These are phyloP conservation scores for Brachyptera risi DNA, from an alignment of 2,888 invertebrate species.

Conservation along the genomic window DNA sequence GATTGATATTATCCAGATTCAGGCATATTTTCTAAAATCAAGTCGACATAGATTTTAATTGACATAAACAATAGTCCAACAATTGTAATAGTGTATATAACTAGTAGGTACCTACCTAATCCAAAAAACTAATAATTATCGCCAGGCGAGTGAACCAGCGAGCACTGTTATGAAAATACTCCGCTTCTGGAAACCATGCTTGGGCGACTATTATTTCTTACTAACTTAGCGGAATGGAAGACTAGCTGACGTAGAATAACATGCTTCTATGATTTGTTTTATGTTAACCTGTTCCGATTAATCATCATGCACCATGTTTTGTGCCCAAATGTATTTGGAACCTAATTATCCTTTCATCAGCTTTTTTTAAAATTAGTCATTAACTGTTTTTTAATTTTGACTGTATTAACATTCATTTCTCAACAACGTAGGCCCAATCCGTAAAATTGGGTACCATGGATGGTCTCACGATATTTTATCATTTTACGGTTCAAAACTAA, in stretches of 20 bases:
- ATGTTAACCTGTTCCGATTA: neutral
- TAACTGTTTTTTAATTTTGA: neutral
- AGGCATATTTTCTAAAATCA: too few species aligned
- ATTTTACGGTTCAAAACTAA: too few species aligned
- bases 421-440: too few species aligned
- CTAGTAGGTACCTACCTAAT: too few species aligned
- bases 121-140: too few species aligned
- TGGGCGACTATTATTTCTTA: neutral
- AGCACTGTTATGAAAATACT: constrained; percentile 2
- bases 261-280: constrained; percentile 1
- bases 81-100: too few species aligned
- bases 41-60: too few species aligned
- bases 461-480: too few species aligned
- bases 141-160: neutral
- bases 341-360: neutral
- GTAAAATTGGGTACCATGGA: too few species aligned
- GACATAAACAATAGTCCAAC: too few species aligned
- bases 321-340: neutral
- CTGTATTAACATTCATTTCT: neutral
- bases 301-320: constrained; percentile 11
- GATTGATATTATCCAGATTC: too few species aligned
- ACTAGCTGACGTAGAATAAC: constrained; percentile 7
- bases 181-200: constrained; percentile 10
- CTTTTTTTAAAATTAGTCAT: neutral
- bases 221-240: constrained; percentile 8